phyloP scores from a whole-genome alignment of 1,140 invertebrate species.

The Euura saliciscinereae region DNA sequence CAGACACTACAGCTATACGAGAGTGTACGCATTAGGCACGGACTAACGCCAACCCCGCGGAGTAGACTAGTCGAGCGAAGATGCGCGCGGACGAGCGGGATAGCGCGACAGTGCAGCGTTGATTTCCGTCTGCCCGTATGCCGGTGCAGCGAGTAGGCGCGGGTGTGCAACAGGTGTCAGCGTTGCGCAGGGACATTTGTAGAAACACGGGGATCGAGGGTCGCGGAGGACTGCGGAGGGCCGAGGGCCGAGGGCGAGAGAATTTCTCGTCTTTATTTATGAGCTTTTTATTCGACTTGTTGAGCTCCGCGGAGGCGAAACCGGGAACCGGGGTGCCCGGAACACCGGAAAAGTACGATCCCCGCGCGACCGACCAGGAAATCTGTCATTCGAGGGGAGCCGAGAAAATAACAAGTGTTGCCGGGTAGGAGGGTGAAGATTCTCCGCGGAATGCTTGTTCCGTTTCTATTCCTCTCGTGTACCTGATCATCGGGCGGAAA shows the following conservation, averaged over 20 bases:
- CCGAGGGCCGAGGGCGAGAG: background rate
- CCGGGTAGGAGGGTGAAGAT: background rate
- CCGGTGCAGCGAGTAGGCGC: background rate
- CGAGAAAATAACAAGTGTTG: background rate
- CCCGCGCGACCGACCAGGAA: background rate
- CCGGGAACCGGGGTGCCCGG: no score
- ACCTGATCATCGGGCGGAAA: no score
- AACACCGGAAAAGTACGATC: constrained; percentile 18
- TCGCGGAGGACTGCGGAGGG: background rate
- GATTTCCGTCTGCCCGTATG: background rate
- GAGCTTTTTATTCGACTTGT: constrained; percentile 64
- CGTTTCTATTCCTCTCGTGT: no score
- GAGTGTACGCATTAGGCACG: background rate
- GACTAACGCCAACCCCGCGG: background rate
- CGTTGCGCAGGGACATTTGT: constrained; percentile 4
- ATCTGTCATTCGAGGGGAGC: background rate
- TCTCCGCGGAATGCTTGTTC: no score
- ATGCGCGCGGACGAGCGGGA: background rate
- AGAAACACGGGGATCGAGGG: background rate
- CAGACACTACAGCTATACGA: background rate
- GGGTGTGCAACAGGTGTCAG: background rate
- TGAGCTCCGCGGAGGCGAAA: constrained; percentile 42
- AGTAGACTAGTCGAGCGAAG: background rate
- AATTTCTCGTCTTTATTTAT: constrained; percentile 58
- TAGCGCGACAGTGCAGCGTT: background rate